Evolutionary conservation across 2,888 invertebrate species (phyloP).

Genomic region (Gortyna flavago): DNA sequence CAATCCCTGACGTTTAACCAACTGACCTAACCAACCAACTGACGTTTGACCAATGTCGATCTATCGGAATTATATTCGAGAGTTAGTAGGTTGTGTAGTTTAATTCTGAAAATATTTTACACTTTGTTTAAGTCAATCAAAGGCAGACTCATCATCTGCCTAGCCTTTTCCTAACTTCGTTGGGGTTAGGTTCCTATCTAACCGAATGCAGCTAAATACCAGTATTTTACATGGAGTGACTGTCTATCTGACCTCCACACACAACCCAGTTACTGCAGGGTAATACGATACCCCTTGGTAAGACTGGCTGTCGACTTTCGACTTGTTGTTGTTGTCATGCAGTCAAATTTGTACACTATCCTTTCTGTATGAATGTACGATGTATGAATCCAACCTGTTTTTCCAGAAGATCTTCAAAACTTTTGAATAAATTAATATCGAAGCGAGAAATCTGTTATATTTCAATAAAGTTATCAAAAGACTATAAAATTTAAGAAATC

Average conservation of each 20-base stretch:
- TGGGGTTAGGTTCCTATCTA: no score
- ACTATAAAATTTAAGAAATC: conserved; percentile 19
- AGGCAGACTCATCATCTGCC: neutral
- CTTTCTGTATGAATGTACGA: no score
- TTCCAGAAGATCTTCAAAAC: neutral
- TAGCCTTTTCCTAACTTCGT: no score
- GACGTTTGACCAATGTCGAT: no score
- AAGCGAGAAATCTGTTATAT: conserved; percentile 1
- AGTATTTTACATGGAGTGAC: no score
- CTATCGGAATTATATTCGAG: no score
- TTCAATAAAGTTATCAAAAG: conserved; percentile 37
- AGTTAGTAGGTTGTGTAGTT: no score
- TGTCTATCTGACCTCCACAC: neutral
- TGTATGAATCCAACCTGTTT: conserved; percentile 1
- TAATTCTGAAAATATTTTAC: neutral
- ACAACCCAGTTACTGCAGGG: neutral
- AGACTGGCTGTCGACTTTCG: neutral
- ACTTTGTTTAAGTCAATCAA: neutral
- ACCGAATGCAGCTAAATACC: no score
- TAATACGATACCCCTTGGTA: neutral
- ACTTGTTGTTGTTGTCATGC: neutral
- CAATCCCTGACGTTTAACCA: no score
- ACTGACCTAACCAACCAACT: no score
- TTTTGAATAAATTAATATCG: neutral
- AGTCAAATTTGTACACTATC: neutral